Percentiles rank a stretch among this genome's conserved stretches.
These are phyloP conservation scores for Pelodiscus sinensis DNA, from an alignment of 2,113 vertebrate species.

Conservation along the genomic window DNA sequence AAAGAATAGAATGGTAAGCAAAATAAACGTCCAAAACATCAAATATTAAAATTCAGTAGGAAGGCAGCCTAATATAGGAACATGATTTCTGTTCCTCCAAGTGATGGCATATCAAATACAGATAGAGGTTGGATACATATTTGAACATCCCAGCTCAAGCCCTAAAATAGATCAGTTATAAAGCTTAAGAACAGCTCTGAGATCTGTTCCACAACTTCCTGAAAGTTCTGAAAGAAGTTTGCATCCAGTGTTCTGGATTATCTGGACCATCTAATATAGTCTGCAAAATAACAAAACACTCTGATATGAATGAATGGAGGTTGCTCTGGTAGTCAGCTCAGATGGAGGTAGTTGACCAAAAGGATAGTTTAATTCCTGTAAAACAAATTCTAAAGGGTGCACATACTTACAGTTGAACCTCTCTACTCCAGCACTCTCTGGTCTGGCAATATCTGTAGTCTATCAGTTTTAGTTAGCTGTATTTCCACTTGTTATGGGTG, in stretches of 20 bases:
- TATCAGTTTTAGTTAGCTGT: too few relatives aligned
- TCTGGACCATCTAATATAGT: not conserved
- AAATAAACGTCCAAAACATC: constrained; percentile 64
- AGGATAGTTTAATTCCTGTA: not conserved
- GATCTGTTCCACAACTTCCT: constrained; percentile 3
- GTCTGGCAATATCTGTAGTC: too few relatives aligned
- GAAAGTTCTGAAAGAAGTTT: constrained; percentile 3
- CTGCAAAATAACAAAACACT: constrained; percentile 6
- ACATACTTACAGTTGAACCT: too few relatives aligned
- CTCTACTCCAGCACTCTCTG: too few relatives aligned
- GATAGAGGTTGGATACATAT: constrained; percentile 40
- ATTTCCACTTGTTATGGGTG: too few relatives aligned
- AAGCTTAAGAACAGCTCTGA: constrained; percentile 31
- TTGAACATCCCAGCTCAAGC: constrained; percentile 46
- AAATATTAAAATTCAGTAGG: constrained; percentile 55
- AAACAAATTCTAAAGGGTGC: constrained; percentile 1
- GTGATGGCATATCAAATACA: constrained; percentile 53
- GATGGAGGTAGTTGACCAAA: not conserved
- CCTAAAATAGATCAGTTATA: not conserved
- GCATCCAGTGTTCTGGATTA: constrained; percentile 5
- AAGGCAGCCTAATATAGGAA: constrained; percentile 71
- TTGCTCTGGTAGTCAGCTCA: not conserved
- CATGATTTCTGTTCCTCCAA: constrained; percentile 58
- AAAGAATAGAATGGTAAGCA: constrained; percentile 59
- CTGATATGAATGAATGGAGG: not conserved